Percentiles rank a stretch among this genome's conserved stretches.
phyloP scores from a whole-genome alignment of 2,797 vertebrate species.

The Argyrosomus regius region DNA sequence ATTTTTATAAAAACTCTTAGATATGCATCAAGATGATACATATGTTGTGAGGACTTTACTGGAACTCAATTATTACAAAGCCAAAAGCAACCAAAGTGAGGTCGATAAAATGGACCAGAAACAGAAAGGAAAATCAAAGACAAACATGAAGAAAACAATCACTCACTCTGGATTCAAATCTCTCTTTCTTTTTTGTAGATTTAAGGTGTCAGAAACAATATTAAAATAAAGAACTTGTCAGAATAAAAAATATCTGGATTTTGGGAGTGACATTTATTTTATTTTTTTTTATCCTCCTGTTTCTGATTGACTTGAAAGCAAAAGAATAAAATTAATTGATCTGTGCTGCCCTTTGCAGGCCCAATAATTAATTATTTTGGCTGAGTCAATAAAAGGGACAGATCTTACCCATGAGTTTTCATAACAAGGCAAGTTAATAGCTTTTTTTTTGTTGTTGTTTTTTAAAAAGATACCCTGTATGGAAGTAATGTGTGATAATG shows the following conservation, averaged over 20 bases:
- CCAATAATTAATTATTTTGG: constrained; percentile 46
- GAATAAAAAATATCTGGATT: background rate
- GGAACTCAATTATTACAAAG: background rate
- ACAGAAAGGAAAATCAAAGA: background rate
- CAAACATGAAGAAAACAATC: background rate
- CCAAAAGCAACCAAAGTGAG: background rate
- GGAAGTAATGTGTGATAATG: background rate
- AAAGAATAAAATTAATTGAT: constrained; percentile 13
- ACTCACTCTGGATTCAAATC: background rate
- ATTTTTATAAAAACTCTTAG: background rate
- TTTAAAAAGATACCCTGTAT: background rate
- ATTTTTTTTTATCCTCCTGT: background rate
- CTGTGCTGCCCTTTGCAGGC: constrained; percentile 6
- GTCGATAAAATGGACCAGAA: background rate
- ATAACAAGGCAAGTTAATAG: background rate
- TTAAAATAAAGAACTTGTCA: background rate
- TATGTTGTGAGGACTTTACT: background rate
- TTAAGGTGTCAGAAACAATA: background rate
- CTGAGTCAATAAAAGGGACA: constrained; percentile 27
- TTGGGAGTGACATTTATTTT: background rate
- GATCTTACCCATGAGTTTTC: background rate
- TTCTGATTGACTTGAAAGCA: constrained; percentile 26
- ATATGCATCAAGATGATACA: background rate
- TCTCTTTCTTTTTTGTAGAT: background rate
- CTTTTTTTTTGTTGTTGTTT: background rate